Evolutionary conservation across 1,140 invertebrate species (phyloP), one percentile per base, ranked within the genome.

Genomic region (Cydia strobilella): DNA sequence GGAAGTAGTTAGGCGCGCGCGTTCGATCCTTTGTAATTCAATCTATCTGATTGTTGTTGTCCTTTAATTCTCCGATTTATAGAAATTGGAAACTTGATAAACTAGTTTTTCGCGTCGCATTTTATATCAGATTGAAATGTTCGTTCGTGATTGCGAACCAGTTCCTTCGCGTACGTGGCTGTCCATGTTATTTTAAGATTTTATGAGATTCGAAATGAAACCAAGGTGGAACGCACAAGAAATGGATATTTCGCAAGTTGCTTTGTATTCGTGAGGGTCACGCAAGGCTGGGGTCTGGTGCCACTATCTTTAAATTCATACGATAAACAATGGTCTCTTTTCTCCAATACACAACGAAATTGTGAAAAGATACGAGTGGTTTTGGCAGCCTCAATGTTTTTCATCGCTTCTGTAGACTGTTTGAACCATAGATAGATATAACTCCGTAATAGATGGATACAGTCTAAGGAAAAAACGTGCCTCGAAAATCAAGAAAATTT

Each of bases 161-260:
- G 25, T 69, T 69, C 7, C 18, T n/a, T 69, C n/a, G 23, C 12
- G 5, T 31, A 66, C 15, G 25, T 35, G 31, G 27, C 25, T 59
- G n/a, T 10, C 7, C 15, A 69, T n/a, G 65, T 69, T 39, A 69
- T 69, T 69, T 69, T 35, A 69, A 69, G 65, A 69, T 35, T 69
- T 69, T 69, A 69, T 9, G 65, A 42, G 65, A 35, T 39, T 39
- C 65, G 18, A 69, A 69, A 39, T 35, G 31, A 69, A 69, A 39
- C 65, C 65, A 69, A 69, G 65, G 65, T 69, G n/a, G 18, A 59
- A 59, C 20, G 54, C 54, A 59, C 3, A 59, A 23, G 20, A 23
- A 59, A 59, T 59, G 20, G 2, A 59, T 59, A 59, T 59, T 59
- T 59, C 54, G 18, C 54, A 59, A 59, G 7, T 20, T 18, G 7